Conservation (phyloP, 2,888 invertebrate species). For the Bruchidius siliquastri region DNA sequence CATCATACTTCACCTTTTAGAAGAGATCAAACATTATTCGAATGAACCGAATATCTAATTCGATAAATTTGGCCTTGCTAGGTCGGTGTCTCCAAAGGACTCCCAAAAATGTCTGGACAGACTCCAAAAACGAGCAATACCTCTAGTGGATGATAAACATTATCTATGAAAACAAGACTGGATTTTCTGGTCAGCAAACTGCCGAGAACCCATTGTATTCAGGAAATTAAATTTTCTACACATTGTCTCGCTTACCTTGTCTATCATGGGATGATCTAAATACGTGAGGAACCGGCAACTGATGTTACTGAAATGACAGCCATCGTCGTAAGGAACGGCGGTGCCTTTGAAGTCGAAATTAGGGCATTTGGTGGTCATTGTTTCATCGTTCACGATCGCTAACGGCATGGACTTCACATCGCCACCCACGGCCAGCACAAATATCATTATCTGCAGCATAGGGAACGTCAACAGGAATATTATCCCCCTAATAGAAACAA, state of each 20-base stretch:
- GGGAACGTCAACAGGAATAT: constrained; percentile 80
- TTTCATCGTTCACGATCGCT: constrained; percentile 78
- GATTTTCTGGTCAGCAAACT: no score
- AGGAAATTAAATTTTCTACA: no score
- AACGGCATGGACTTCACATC: constrained; percentile 68
- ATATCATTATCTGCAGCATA: constrained; percentile 71
- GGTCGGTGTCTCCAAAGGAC: no score
- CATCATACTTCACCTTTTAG: constrained; percentile 50
- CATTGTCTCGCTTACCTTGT: constrained; percentile 26
- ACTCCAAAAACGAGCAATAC: no score
- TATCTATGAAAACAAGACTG: no score
- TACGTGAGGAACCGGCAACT: constrained; percentile 60
- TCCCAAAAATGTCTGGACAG: no score
- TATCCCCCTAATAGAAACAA: constrained; percentile 60
- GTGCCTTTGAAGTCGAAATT: constrained; percentile 31
- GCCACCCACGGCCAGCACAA: constrained; percentile 75
- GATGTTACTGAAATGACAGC: constrained; percentile 53
- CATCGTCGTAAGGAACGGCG: constrained; percentile 20
- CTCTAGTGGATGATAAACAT: no score
- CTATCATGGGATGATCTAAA: constrained; percentile 55
- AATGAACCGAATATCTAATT: no score
- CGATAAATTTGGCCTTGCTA: no score
- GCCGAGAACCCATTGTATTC: no score
- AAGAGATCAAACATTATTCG: not conserved
- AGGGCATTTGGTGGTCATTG: constrained; percentile 31